phyloP scores from a whole-genome alignment of 1,140 invertebrate genomes.

The Acromyrmex charruanus region DNA sequence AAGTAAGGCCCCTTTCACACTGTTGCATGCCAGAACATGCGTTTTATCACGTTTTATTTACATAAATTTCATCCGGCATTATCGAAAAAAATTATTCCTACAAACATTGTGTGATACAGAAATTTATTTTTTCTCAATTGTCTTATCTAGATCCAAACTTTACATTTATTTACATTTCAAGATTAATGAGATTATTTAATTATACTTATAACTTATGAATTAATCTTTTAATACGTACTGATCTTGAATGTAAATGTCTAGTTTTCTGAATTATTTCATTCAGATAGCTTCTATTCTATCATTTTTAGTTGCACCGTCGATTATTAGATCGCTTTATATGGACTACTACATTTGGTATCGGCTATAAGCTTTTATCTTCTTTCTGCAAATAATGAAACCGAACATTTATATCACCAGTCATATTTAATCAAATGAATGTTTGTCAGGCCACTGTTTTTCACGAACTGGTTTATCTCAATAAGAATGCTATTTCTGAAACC shows the following conservation, averaged over 20 bases:
- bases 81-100: slow-evolving; percentile 60
- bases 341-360: no score
- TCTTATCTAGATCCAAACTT: neutral
- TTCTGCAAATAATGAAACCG: no score
- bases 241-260: neutral
- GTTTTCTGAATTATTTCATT: neutral
- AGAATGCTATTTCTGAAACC: neutral
- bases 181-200: slow-evolving; percentile 35
- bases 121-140: slow-evolving; percentile 51
- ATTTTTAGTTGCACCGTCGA: neutral
- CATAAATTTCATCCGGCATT: slow-evolving; percentile 67
- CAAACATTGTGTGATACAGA: slow-evolving; percentile 5
- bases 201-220: no score
- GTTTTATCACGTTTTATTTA: slow-evolving; percentile 58
- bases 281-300: neutral
- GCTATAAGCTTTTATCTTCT: no score
- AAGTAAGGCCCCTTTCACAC: slow-evolving; percentile 72
- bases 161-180: neutral
- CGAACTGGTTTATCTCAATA: neutral
- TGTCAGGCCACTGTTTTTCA: neutral
- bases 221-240: neutral
- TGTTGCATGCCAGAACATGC: slow-evolving; percentile 17
- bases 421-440: no score
- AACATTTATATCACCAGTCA: no score
- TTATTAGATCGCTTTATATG: neutral